A percentile compares a stretch with the other conserved stretches of the same genome.
Conservation (phyloP, 2,888 invertebrate species). For the Gerosis bhagava region DNA sequence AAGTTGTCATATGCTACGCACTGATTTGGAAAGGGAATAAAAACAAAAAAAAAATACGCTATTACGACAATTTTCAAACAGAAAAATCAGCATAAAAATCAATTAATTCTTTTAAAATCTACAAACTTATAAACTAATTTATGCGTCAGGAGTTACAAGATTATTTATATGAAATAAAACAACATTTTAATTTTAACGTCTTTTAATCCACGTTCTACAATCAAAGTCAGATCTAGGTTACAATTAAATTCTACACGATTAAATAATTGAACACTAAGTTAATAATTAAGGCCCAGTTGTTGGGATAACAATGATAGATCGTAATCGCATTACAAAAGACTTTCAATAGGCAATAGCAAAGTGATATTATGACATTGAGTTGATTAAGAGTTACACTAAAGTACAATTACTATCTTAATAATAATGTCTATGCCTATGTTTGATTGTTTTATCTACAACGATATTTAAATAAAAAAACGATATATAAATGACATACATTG, state of each 20-base stretch:
- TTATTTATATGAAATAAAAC: slow-evolving; percentile 21
- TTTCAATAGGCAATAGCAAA: slow-evolving; percentile 7
- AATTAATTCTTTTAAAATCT: too few relatives aligned
- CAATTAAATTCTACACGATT: slow-evolving; percentile 7
- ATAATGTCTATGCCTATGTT: slow-evolving; percentile 4
- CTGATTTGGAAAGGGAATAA: too few relatives aligned
- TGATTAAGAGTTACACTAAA: slow-evolving; percentile 4
- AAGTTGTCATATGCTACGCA: too few relatives aligned
- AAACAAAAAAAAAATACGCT: too few relatives aligned
- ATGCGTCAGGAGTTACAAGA: too few relatives aligned
- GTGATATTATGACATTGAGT: neutral
- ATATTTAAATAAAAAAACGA: neutral
- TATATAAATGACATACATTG: slow-evolving; percentile 3
- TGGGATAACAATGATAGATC: slow-evolving; percentile 7
- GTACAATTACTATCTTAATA: slow-evolving; percentile 7
- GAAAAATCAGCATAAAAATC: too few relatives aligned
- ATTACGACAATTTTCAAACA: too few relatives aligned
- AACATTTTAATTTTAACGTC: slow-evolving; percentile 32
- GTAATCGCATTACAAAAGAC: slow-evolving; percentile 15
- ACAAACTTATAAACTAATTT: too few relatives aligned
- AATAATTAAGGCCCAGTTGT: slow-evolving; percentile 2
- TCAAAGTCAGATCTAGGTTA: slow-evolving; percentile 16
- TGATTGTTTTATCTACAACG: slow-evolving; percentile 13
- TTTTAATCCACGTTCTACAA: slow-evolving; percentile 40
- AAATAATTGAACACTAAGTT: slow-evolving; percentile 12